A percentile compares a stretch with the other conserved stretches of the same genome.
These are phyloP conservation scores for Potorous gilbertii DNA, from an alignment of 2,797 vertebrate genomes.

Conservation along the genomic window DNA sequence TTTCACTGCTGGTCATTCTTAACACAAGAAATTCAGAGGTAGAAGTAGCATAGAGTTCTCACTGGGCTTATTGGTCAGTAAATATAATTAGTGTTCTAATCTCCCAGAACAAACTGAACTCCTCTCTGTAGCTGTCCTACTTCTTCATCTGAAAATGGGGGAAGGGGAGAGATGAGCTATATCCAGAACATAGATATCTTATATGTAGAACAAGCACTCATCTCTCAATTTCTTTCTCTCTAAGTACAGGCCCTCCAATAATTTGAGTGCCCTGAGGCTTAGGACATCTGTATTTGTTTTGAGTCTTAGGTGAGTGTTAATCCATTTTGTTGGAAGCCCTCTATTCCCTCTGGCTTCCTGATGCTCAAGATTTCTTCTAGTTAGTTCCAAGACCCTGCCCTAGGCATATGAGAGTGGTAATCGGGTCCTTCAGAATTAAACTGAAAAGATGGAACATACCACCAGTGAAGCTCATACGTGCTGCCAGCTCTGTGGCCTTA, in stretches of 20 bases:
- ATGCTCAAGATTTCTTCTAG: neutral
- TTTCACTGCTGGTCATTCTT: neutral
- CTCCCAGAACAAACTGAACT: neutral
- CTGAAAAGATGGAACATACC: neutral
- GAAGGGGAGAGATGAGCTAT: neutral
- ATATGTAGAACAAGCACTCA: neutral
- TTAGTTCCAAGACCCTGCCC: neutral
- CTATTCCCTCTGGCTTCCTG: neutral
- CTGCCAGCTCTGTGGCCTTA: neutral
- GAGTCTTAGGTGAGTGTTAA: neutral
- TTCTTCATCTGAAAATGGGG: too few relatives aligned
- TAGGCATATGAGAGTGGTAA: neutral
- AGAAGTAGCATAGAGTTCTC: neutral
- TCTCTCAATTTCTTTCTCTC: neutral
- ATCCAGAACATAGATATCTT: neutral
- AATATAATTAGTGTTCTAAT: neutral
- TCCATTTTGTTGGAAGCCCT: neutral
- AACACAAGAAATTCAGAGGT: neutral
- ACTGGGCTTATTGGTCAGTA: neutral
- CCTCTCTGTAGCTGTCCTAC: neutral
- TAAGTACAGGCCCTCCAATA: neutral
- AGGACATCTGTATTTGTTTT: neutral
- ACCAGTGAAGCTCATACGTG: neutral
- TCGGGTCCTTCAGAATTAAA: neutral
- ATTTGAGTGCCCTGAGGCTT: neutral